A percentile compares a stretch with the other conserved stretches of the same genome.
Evolutionary conservation across 2,797 vertebrate genomes (phyloP).

Genomic region (Cossypha caffra): DNA sequence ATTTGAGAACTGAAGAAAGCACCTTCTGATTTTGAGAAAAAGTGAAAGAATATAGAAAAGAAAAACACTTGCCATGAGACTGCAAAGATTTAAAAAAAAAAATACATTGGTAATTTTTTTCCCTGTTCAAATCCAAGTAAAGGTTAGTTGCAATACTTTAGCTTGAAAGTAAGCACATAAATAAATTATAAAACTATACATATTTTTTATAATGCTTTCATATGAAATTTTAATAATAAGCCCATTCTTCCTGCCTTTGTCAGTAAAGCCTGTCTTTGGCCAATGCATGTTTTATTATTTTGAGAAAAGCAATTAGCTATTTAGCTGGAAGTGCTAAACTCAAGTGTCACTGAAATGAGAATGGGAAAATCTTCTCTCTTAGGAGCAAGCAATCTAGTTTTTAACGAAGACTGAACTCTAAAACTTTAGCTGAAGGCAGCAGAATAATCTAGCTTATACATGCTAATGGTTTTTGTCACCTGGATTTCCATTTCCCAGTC

Average conservation of each 20-base stretch:
- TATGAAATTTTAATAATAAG: slow-evolving; percentile 2
- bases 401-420: background rate
- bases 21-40: background rate
- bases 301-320: slow-evolving; percentile 60
- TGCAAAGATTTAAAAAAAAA: background rate
- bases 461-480: background rate
- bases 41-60: background rate
- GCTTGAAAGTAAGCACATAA: background rate
- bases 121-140: background rate
- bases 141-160: background rate
- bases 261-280: background rate
- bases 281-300: slow-evolving; percentile 16
- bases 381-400: slow-evolving; percentile 17
- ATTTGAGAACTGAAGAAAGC: background rate
- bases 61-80: background rate
- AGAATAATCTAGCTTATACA: background rate
- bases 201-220: slow-evolving; percentile 19
- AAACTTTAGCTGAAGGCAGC: background rate
- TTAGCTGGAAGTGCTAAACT: slow-evolving; percentile 64
- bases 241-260: background rate
- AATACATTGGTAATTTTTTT: background rate
- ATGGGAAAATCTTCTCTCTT: slow-evolving; percentile 14
- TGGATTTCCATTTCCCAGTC: background rate
- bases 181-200: background rate
- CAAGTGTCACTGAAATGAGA: slow-evolving; percentile 7